phyloP scores from a whole-genome alignment of 2,888 invertebrate species.

The Bimastos eiseni region DNA sequence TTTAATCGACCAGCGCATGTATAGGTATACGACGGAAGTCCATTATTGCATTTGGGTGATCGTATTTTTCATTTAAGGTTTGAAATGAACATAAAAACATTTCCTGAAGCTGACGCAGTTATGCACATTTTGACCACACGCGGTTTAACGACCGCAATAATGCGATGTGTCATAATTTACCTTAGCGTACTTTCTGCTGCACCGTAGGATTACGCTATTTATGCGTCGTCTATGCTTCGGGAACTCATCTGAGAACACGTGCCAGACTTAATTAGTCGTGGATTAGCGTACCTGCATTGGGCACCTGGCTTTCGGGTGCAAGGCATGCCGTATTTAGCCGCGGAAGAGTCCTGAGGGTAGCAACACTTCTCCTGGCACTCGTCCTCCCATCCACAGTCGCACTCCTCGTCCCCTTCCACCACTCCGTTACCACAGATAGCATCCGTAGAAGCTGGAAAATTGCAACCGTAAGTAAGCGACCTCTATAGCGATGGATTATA shows the following conservation, averaged over 20 bases:
- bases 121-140: background rate
- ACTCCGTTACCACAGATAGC: slow-evolving; percentile 99
- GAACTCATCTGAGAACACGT: background rate
- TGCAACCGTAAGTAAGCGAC: too few relatives aligned
- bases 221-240: too few relatives aligned
- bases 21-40: too few relatives aligned
- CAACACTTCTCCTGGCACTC: slow-evolving; percentile 88
- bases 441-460: slow-evolving; percentile 59
- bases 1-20: too few relatives aligned
- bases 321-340: slow-evolving; percentile 40
- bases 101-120: background rate
- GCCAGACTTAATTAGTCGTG: background rate
- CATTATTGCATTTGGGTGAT: too few relatives aligned
- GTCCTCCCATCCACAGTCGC: slow-evolving; percentile 93
- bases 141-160: background rate
- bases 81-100: background rate
- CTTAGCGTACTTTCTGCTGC: background rate
- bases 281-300: slow-evolving; percentile 49
- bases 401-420: slow-evolving; percentile 94
- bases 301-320: slow-evolving; percentile 46
- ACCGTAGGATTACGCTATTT: too few relatives aligned
- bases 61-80: background rate
- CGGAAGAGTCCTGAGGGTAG: slow-evolving; percentile 48
- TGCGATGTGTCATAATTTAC: background rate
- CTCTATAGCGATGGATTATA: too few relatives aligned